Base-by-base conservation (phyloP, 2,797 vertebrate genomes). In the Pseudochromis fuscus region DNA sequence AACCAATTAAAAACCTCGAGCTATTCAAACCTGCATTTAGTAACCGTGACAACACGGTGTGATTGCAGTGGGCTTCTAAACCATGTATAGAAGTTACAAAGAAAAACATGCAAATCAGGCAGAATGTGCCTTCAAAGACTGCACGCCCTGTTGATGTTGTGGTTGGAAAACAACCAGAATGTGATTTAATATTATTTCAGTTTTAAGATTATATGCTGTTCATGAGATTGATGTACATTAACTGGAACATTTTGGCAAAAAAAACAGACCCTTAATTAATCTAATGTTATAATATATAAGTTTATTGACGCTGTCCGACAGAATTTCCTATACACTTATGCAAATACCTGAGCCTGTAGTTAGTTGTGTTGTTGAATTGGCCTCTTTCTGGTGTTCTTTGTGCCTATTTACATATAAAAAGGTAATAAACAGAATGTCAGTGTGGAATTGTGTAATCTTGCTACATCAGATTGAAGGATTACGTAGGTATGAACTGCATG, bases 91-190 rank as follows among this genome's bases (percentile, higher is more conserved):
- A 23, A 45, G n/a, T 37, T 50, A 75, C 67, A 21, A 67, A 48
- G 51, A 76, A 64, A 69, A 38, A 55, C 57, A 66, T 40, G 48
- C 11, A 59, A 58, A 75, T 67, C 28, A 49, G 19, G 16, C 10
- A 2, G 35, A 61, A 67, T 6, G 42, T 37, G 25, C 30, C 45
- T 28, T 42, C 12, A 51, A 37, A 61, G 38, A 21, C n/a, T n/a
- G n/a, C n/a, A n/a, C n/a, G n/a, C n/a, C n/a, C n/a, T n/a, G n/a
- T n/a, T n/a, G n/a, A n/a, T 27, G 40, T 30, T 49, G 50, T 45
- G 37, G 31, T 64, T 42, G 18, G 13, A 2, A 2, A 31, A 45
- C 51, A 16, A 46, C 25, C 10, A 38, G 21, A 19, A 31, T 48
- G 23, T 25, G 9, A 16, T 27, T 16, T 68, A 45, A 33, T 58